Conservation (phyloP, 2,113 vertebrate genomes). For the Gulo gulo region DNA sequence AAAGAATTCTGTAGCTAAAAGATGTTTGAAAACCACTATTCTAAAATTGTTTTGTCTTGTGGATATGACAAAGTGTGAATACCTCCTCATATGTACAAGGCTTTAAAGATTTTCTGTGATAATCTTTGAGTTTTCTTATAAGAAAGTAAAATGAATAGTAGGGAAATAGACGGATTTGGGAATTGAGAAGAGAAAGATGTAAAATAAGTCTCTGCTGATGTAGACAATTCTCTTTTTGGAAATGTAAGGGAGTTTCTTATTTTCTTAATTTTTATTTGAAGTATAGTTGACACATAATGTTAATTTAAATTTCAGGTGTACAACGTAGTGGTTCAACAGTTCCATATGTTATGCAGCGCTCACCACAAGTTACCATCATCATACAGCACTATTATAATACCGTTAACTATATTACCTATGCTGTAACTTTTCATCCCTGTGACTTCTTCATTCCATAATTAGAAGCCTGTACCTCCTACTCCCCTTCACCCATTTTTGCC, state of each 20-base stretch:
- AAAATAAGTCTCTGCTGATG: not conserved
- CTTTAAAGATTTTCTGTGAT: not conserved
- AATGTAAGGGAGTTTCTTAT: not conserved
- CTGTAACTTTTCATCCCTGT: not conserved
- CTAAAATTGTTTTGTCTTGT: not conserved
- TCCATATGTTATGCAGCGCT: not conserved
- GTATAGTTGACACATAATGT: not conserved
- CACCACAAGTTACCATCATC: not conserved
- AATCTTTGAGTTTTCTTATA: slow-evolving; percentile 27
- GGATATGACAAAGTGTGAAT: not conserved
- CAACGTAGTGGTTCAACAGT: not conserved
- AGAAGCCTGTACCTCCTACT: not conserved
- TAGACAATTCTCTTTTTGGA: not conserved
- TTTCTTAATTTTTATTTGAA: not conserved
- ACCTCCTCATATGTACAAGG: not conserved
- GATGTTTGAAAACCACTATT: slow-evolving; percentile 23
- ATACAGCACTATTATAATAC: not conserved
- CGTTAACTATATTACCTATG: not conserved
- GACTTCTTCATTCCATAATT: not conserved
- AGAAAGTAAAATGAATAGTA: slow-evolving; percentile 10
- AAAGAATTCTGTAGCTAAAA: slow-evolving; percentile 16
- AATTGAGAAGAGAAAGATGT: not conserved
- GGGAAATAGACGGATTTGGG: not conserved
- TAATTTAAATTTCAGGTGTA: not conserved
- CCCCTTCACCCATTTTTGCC: not conserved